These are phyloP conservation scores for Stratiomys singularior DNA, from an alignment of 2,888 invertebrate genomes.

Conservation along the genomic window DNA sequence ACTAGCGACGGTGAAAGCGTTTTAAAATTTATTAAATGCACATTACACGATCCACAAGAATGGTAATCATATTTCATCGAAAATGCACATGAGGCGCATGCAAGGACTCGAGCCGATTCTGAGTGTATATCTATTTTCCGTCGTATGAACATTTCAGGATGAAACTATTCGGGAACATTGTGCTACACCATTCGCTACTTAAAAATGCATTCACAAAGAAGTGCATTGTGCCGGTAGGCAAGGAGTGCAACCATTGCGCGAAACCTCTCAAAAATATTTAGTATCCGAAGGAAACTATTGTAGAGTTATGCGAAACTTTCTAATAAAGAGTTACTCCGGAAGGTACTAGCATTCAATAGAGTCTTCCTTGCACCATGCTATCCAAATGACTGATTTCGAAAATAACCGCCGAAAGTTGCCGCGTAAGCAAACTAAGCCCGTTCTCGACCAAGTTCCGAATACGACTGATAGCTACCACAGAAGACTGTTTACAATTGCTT, in stretches of 20 bases:
- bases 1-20: background rate
- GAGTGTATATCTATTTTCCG: background rate
- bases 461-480: conserved; percentile 43
- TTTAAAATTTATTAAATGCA: conserved; percentile 48
- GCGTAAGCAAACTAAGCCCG: background rate
- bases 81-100: background rate
- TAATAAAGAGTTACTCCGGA: too few species aligned
- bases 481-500: conserved; percentile 43
- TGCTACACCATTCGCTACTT: conserved; percentile 4
- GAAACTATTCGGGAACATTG: conserved; percentile 2
- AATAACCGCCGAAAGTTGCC: conserved; percentile 23
- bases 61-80: background rate
- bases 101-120: background rate
- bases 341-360: too few species aligned
- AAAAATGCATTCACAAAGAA: background rate
- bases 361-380: background rate
- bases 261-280: background rate
- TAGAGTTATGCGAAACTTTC: too few species aligned
- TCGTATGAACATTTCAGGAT: conserved; percentile 22
- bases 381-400: background rate
- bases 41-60: conserved; percentile 8
- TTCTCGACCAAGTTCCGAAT: conserved; percentile 32
- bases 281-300: too few species aligned
- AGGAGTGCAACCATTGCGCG: background rate
- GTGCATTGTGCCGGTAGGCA: conserved; percentile 12